Percentiles rank a stretch among this genome's conserved stretches.
phyloP scores from a whole-genome alignment of 1,140 invertebrate species.

The Saccostrea echinata region DNA sequence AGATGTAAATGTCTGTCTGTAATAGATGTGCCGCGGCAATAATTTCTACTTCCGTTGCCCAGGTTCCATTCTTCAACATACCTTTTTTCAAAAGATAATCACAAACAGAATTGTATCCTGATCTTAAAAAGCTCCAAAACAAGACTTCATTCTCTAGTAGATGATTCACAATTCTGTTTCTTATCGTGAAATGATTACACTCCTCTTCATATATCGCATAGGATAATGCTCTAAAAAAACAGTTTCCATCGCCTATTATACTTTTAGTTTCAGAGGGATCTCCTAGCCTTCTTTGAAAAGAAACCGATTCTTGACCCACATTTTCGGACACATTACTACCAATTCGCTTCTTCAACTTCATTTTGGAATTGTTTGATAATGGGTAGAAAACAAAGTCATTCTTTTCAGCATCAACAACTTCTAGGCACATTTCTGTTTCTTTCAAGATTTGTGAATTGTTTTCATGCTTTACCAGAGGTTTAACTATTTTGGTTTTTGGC shows the following conservation, averaged over 20 bases:
- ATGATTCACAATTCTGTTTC: slow-evolving; percentile 13
- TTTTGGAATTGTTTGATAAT: not conserved
- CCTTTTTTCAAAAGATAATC: slow-evolving; percentile 39
- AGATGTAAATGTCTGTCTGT: slow-evolving; percentile 30
- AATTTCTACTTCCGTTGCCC: slow-evolving; percentile 52
- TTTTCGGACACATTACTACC: not conserved
- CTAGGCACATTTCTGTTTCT: not conserved
- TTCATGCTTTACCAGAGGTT: not conserved
- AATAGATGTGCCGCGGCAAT: slow-evolving; percentile 38
- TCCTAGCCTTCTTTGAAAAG: not conserved
- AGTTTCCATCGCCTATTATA: slow-evolving; percentile 42
- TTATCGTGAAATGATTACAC: not conserved
- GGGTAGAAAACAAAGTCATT: not conserved
- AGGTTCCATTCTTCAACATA: slow-evolving; percentile 40
- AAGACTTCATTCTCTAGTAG: not conserved
- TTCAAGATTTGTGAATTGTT: not conserved
- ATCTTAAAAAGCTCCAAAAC: slow-evolving; percentile 39
- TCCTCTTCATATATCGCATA: not conserved
- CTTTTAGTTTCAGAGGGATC: not conserved
- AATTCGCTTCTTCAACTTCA: not conserved
- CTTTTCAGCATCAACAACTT: not conserved
- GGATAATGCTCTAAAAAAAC: slow-evolving; percentile 45
- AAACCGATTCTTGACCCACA: not conserved
- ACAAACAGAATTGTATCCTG: slow-evolving; percentile 35
- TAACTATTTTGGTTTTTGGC: not conserved